Evolutionary conservation across 1,140 invertebrate genomes (phyloP), one percentile per base, ranked within the genome.

Genomic region (Ceratina calcarata): DNA sequence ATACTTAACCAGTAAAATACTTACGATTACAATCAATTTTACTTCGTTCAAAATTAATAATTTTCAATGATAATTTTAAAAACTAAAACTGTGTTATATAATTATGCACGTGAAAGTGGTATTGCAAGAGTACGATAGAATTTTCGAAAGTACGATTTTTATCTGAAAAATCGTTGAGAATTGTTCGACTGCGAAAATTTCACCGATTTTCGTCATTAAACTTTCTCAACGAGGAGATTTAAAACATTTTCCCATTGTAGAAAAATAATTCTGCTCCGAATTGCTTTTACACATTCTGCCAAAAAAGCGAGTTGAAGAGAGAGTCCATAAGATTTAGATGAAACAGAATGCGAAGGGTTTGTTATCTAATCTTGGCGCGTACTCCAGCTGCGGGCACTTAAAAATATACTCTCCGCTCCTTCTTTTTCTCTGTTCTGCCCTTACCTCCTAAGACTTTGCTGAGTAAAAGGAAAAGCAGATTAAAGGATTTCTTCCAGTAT

Each of bases 311-410:
- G 2, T 27, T 18, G 58, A 27, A 24, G 18, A 82, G 57, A 32
- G 81, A 69, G 61, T 61, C 49, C 45, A 12, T 66, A 51, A 32
- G 68, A 85, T 79, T 75, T 64, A 58, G 22, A 58, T 60, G 37
- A 57, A 51, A 69, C 24, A 58, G 73, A 78, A 71, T 62, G 13
- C 64, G 55, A 57, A 70, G 55, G 37, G 27, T 27, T 66, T 80
- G 61, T 86, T 86, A 86, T 86, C 85, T 86, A 86, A 86, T 86
- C 85, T 84, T 73, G 72, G 82, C 64, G 69, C 55, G 58, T 77
- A 55, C 79, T 76, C 58, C 86, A 87, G 82, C 82, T 87, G 86
- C 53, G 85, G 45, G 66, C 68, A 22, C 64, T 87, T 82, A 87
- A 84, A 84, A 87, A 84, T 83, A 87, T 65, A 84, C 69, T 13